Conservation (phyloP, 2,888 invertebrate species). For the Tortrix viridana region DNA sequence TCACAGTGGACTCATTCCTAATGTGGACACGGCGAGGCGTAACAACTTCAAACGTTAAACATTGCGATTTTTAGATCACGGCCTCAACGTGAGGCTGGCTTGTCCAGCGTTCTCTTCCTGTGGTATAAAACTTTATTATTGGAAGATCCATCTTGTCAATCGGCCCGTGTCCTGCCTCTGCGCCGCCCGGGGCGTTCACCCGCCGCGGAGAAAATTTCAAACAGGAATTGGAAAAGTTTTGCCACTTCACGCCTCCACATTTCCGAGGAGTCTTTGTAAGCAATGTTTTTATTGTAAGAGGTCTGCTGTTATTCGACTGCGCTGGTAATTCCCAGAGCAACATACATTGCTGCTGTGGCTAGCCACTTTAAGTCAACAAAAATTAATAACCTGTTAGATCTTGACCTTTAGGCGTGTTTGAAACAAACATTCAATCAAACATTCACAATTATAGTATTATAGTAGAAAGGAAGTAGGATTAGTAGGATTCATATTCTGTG, state of each 20-base stretch:
- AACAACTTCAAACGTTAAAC: not conserved
- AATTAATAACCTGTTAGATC: too few relatives aligned
- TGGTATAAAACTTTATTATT: slow-evolving; percentile 36
- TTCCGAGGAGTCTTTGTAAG: slow-evolving; percentile 26
- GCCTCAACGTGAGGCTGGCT: not conserved
- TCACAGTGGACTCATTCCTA: too few relatives aligned
- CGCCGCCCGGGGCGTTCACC: slow-evolving; percentile 28
- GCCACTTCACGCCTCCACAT: slow-evolving; percentile 17
- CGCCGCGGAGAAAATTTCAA: slow-evolving; percentile 27
- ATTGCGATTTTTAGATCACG: not conserved
- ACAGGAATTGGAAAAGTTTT: slow-evolving; percentile 37
- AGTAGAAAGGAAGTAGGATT: too few relatives aligned
- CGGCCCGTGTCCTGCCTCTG: slow-evolving; percentile 30
- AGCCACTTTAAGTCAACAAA: too few relatives aligned
- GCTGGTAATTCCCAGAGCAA: not conserved
- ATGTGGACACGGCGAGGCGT: too few relatives aligned
- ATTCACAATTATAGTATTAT: too few relatives aligned
- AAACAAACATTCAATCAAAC: too few relatives aligned
- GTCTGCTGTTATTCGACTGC: not conserved
- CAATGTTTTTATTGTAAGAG: slow-evolving; percentile 23
- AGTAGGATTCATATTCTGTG: too few relatives aligned
- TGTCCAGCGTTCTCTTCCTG: slow-evolving; percentile 11
- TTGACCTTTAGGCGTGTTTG: too few relatives aligned
- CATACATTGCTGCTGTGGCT: not conserved
- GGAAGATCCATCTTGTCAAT: slow-evolving; percentile 34